A percentile compares a stretch with the other conserved stretches of the same genome.
Evolutionary conservation across 2,797 vertebrate species (phyloP).

Genomic region (Acanthurus leucopareius): DNA sequence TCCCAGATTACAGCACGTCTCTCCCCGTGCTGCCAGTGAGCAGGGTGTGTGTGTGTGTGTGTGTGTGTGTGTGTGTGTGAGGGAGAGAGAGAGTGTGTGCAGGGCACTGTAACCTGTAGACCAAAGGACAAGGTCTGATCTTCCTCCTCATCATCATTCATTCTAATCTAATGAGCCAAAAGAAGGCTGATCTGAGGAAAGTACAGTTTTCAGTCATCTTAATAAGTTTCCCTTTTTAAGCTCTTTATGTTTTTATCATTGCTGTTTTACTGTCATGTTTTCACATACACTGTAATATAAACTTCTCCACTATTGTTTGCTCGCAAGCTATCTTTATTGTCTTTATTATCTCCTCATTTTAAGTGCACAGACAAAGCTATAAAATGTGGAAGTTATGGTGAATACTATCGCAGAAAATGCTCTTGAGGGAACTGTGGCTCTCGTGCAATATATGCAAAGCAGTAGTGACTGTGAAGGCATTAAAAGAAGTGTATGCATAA

Average conservation of each 20-base stretch:
- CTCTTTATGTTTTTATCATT: not conserved
- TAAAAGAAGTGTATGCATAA: not conserved
- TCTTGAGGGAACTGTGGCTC: not conserved
- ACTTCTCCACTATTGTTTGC: not conserved
- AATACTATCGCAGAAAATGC: not conserved
- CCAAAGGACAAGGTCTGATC: constrained; percentile 67
- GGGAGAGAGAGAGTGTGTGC: constrained; percentile 13
- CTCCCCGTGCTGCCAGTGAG: constrained; percentile 86
- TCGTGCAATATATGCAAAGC: not conserved
- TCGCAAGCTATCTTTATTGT: too few relatives aligned
- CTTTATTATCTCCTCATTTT: not conserved
- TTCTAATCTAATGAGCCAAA: constrained; percentile 48
- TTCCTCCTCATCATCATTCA: constrained; percentile 60
- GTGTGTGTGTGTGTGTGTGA: constrained; percentile 35
- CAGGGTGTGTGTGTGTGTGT: constrained; percentile 39
- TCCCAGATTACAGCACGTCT: constrained; percentile 93
- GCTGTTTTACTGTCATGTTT: not conserved
- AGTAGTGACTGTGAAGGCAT: not conserved
- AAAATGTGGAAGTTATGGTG: not conserved
- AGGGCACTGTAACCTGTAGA: constrained; percentile 85
- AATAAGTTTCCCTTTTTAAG: constrained; percentile 1
- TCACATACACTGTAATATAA: not conserved
- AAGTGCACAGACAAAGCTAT: not conserved
- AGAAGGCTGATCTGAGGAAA: constrained; percentile 14
- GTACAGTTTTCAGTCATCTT: not conserved